Percentiles rank a stretch among this genome's conserved stretches.
Conservation (phyloP, 2,797 vertebrate species). For the Cyprinella venusta region DNA sequence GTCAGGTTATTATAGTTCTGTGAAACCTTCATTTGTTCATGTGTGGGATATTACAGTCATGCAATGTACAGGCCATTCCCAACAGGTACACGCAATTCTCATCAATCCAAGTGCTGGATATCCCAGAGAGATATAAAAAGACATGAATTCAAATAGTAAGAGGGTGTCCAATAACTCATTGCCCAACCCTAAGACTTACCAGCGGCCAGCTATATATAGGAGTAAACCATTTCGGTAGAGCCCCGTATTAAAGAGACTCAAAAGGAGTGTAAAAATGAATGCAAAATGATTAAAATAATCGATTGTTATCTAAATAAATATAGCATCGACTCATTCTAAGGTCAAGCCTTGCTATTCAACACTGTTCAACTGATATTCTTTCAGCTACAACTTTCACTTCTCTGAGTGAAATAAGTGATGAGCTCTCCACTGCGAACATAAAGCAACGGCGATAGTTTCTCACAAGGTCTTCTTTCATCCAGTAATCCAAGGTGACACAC, state of each 20-base stretch:
- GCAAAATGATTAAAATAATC: not conserved
- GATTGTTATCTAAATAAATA: not conserved
- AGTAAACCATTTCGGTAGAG: not conserved
- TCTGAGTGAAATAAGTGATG: not conserved
- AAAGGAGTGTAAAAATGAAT: not conserved
- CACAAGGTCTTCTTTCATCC: slow-evolving; percentile 20
- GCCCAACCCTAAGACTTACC: slow-evolving; percentile 16
- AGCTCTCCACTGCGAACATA: slow-evolving; percentile 8
- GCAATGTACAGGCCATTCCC: not conserved
- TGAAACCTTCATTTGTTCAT: not conserved
- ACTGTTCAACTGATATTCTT: not conserved
- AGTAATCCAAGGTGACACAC: slow-evolving; percentile 29
- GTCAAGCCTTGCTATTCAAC: not conserved
- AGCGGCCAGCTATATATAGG: slow-evolving; percentile 34
- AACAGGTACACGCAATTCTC: slow-evolving; percentile 18
- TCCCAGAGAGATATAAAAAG: slow-evolving; percentile 36
- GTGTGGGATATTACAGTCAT: not conserved
- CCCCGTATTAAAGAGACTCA: not conserved
- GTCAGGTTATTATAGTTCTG: not conserved
- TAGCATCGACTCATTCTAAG: not conserved
- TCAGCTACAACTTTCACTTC: not conserved
- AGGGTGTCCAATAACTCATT: slow-evolving; percentile 43
- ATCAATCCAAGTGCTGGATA: not conserved
- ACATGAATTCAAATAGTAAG: slow-evolving; percentile 19
- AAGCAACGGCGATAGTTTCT: slow-evolving; percentile 14